A percentile compares a stretch with the other conserved stretches of the same genome.
These are phyloP conservation scores for Petrocephalus microphthalmus DNA, from an alignment of 2,113 vertebrate species.

Conservation along the genomic window DNA sequence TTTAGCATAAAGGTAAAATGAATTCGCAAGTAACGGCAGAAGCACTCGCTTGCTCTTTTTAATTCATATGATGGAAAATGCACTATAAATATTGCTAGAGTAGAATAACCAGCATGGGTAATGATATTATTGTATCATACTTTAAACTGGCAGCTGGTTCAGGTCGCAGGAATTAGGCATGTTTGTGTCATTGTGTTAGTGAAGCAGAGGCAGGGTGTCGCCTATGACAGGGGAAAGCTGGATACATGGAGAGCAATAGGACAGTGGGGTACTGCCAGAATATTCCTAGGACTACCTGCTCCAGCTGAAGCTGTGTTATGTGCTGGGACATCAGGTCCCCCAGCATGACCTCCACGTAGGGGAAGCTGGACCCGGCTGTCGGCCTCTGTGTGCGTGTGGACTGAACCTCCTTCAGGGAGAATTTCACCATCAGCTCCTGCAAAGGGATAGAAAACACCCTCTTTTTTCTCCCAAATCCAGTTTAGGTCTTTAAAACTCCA, in stretches of 20 bases:
- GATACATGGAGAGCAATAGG: neutral
- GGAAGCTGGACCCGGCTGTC: slow-evolving; percentile 71
- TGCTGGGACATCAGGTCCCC: slow-evolving; percentile 70
- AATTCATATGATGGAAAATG: neutral
- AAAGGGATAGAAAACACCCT: neutral
- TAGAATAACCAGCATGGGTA: neutral
- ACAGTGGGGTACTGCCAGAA: neutral
- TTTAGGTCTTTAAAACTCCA: neutral
- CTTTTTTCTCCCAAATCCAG: neutral
- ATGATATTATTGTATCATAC: neutral
- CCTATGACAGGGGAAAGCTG: neutral
- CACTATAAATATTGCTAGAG: neutral
- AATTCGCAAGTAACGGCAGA: neutral
- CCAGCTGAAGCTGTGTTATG: slow-evolving; percentile 84
- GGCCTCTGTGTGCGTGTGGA: slow-evolving; percentile 79
- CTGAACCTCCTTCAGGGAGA: slow-evolving; percentile 82
- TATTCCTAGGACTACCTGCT: slow-evolving; percentile 62
- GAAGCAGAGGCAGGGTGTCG: neutral
- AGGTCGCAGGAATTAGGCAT: neutral
- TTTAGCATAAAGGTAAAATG: neutral
- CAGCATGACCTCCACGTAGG: slow-evolving; percentile 81
- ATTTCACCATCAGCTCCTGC: slow-evolving; percentile 74
- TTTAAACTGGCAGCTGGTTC: neutral
- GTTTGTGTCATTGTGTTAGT: neutral
- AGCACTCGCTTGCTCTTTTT: neutral